Evolutionary conservation across 2,888 invertebrate species (phyloP).

Genomic region (Folsomia candida): DNA sequence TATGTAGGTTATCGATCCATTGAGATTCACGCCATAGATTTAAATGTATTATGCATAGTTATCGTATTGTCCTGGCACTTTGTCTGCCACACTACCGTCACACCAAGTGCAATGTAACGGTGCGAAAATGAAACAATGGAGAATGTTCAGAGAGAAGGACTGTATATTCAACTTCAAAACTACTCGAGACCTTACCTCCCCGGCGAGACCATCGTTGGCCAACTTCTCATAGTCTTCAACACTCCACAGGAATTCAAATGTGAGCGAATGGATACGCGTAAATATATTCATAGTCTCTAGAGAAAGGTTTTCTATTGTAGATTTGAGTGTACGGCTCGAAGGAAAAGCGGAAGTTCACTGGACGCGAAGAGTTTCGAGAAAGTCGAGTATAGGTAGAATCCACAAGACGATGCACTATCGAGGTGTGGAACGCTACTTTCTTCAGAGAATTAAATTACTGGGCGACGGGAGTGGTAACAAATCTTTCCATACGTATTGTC

Average conservation of each 20-base stretch:
- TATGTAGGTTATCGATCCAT: too few species aligned
- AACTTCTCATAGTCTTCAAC: neutral
- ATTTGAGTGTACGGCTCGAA: neutral
- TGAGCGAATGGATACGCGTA: too few species aligned
- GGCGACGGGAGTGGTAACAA: slow-evolving; percentile 2
- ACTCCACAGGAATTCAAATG: neutral
- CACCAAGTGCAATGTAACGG: too few species aligned
- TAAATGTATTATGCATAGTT: too few species aligned
- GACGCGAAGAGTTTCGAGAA: neutral
- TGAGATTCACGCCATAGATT: too few species aligned
- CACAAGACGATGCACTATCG: neutral
- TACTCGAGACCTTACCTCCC: neutral
- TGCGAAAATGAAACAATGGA: neutral
- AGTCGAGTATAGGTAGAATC: neutral
- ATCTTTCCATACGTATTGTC: neutral
- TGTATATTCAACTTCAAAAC: neutral
- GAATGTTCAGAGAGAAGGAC: neutral
- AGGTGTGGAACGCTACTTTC: neutral
- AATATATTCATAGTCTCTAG: too few species aligned
- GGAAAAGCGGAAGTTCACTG: neutral
- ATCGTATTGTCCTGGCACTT: too few species aligned
- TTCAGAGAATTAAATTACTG: neutral
- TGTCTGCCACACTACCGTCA: too few species aligned
- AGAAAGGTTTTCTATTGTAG: too few species aligned
- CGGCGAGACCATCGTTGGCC: neutral